These are phyloP conservation scores for Streptopelia turtur DNA, from an alignment of 2,797 vertebrate species.

Conservation along the genomic window DNA sequence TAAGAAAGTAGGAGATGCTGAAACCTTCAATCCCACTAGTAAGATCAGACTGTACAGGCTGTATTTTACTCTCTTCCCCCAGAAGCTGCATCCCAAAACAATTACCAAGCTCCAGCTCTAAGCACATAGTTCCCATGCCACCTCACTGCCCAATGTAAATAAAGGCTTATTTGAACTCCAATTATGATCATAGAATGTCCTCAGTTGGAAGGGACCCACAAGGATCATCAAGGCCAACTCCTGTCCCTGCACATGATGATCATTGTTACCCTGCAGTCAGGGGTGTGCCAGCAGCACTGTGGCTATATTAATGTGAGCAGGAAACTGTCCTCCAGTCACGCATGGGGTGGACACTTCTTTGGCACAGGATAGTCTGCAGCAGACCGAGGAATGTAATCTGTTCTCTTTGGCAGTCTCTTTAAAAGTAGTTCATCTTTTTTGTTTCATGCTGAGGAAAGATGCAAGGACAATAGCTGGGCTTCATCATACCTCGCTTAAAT, in stretches of 20 bases:
- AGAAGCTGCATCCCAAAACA: background rate
- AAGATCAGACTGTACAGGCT: background rate
- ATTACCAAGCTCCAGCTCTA: background rate
- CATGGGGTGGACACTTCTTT: fast-evolving
- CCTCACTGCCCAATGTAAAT: background rate
- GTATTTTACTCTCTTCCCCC: background rate
- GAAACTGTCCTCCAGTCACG: fast-evolving
- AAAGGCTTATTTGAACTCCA: background rate
- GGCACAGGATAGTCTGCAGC: background rate
- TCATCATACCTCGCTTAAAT: background rate
- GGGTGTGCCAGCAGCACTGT: background rate
- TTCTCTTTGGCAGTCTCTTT: background rate
- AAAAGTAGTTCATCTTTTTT: background rate
- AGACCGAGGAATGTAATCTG: background rate
- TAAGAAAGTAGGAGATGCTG: background rate
- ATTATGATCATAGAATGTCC: too few relatives aligned
- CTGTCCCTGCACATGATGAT: too few relatives aligned
- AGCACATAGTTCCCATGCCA: background rate
- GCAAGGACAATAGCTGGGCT: background rate
- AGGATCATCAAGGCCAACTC: too few relatives aligned
- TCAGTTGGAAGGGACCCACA: too few relatives aligned
- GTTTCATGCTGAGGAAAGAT: background rate
- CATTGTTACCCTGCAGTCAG: background rate
- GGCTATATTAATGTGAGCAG: background rate
- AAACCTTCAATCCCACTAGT: background rate